Base-by-base conservation (phyloP, 2,888 invertebrate genomes). In the Amphipyra tragopoginis region DNA sequence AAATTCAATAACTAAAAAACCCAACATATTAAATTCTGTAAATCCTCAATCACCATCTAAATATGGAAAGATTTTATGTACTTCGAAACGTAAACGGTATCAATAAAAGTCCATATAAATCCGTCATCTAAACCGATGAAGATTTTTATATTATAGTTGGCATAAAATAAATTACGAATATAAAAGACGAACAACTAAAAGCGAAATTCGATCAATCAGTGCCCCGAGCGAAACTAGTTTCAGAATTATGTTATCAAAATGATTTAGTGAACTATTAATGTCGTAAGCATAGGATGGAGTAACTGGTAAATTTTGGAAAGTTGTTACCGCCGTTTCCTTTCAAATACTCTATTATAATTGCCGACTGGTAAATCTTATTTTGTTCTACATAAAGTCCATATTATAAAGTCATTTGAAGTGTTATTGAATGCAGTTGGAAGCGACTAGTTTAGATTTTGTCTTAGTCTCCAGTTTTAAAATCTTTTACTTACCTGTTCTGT, bases 251-350 rank as follows among this genome's bases (percentile, higher is more conserved):
- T 71, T 77, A 71, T 78, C 72, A 71, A 43, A 65, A 67, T 74
- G 71, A 79, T 77, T 71, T 66, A 79, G 55, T 73, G 67, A 52
- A 56, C 60, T 65, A 51, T 77, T 72, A 56, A 75, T 77, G 67
- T 72, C 49, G 63, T 54, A 72, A 69, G 51, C 42, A 47, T 62
- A 79, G 80, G 84, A 84, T 79, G 71, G 68, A 78, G 82, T 81
- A 78, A 83, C 81, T 75, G 71, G 72, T 79, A 70, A 80, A 77
- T 81, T 84, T 86, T 86, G 84, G 85, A 88, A 88, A 89, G 88
- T 86, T 72, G 79, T 75, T 76, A 64, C 65, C 45, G 26, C 10
- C 39, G 64, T 70, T 72, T 61, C 56, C 52, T 72, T 59, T 68
- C 69, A 56, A 68, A 59, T 55, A 50, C 49, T 56, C 9, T 43